phyloP scores from a whole-genome alignment of 2,888 invertebrate genomes.

The Meiosimyza decipiens region DNA sequence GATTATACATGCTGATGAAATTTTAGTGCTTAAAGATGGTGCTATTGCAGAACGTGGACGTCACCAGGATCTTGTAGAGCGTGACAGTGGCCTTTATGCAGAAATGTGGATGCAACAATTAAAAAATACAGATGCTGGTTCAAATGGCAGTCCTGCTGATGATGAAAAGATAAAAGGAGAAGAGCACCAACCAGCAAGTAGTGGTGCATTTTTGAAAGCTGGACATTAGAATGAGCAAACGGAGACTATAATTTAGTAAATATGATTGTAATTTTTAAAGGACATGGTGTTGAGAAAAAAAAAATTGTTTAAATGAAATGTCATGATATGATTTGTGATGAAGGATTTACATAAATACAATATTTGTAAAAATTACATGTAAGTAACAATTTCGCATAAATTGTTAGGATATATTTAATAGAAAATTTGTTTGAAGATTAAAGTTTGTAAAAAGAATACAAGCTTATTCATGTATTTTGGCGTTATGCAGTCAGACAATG shows the following conservation, averaged over 20 bases:
- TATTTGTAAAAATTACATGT: too few species aligned
- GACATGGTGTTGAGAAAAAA: conserved; percentile 11
- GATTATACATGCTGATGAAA: conserved; percentile 93
- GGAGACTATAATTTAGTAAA: background rate
- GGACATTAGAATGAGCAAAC: conserved; percentile 45
- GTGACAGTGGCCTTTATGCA: conserved; percentile 80
- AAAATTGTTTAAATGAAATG: background rate
- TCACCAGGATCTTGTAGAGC: conserved; percentile 76
- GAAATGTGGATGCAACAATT: conserved; percentile 95
- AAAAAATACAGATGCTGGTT: conserved; percentile 59
- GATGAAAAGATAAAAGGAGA: background rate
- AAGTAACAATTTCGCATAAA: too few species aligned
- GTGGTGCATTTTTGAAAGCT: conserved; percentile 45
- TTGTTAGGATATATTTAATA: too few species aligned
- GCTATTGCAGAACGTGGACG: conserved; percentile 91
- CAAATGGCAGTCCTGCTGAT: conserved; percentile 19
- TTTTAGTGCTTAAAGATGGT: conserved; percentile 91
- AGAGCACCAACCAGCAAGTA: conserved; percentile 2
- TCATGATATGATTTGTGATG: conserved; percentile 21
- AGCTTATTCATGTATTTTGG: too few species aligned
- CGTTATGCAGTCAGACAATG: too few species aligned
- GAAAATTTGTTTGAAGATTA: too few species aligned
- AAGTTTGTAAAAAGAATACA: too few species aligned
- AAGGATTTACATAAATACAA: background rate
- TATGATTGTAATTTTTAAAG: background rate